Conservation (phyloP, 2,888 invertebrate genomes). For the Dastarcus helophoroides region DNA sequence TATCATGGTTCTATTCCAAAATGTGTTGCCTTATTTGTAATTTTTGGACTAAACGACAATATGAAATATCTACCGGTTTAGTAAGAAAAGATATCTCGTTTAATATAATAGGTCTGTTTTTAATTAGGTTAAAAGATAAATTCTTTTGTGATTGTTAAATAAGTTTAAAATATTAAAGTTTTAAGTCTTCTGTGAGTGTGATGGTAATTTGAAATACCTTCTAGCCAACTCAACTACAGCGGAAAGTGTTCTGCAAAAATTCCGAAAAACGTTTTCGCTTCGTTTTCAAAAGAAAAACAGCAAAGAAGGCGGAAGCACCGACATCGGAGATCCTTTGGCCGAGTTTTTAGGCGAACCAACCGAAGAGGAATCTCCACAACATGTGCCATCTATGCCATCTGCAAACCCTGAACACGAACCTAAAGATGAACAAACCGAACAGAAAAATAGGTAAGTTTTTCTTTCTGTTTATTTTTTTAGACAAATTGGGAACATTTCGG, state of each 20-base stretch:
- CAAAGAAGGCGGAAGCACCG: slow-evolving; percentile 35
- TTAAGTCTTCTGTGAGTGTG: no score
- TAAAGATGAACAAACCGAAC: slow-evolving; percentile 29
- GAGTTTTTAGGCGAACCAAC: slow-evolving; percentile 29
- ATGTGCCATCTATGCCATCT: slow-evolving; percentile 17
- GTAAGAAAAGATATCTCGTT: no score
- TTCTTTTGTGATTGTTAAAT: no score
- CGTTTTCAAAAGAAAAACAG: slow-evolving; percentile 46
- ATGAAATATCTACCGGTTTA: no score
- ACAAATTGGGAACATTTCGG: background rate
- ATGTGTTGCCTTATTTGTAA: no score
- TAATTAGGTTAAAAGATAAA: no score
- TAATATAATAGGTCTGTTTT: no score
- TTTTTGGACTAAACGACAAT: no score
- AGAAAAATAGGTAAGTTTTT: slow-evolving; percentile 30
- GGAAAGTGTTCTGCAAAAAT: slow-evolving; percentile 57
- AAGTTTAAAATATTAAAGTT: no score
- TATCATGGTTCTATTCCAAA: no score
- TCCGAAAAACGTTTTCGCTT: slow-evolving; percentile 56
- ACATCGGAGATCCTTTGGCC: slow-evolving; percentile 31
- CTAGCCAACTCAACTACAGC: no score
- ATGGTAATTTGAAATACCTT: no score
- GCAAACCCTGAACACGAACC: slow-evolving; percentile 12
- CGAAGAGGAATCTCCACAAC: slow-evolving; percentile 33
- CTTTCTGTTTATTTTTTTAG: background rate